Conservation (phyloP, 2,888 invertebrate genomes). For the Caradrina kadenii region DNA sequence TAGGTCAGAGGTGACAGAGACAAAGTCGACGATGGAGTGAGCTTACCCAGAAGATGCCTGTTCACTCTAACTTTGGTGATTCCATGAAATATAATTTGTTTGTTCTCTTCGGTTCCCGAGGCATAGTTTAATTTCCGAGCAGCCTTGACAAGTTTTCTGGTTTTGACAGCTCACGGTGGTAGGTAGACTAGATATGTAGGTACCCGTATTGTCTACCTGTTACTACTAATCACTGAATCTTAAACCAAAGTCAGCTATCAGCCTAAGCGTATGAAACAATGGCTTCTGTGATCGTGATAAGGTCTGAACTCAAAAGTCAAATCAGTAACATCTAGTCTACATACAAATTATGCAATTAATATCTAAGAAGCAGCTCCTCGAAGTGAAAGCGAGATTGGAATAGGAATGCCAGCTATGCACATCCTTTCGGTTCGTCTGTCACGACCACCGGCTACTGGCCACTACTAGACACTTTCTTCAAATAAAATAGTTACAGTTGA, state of each 20-base stretch:
- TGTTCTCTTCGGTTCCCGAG: too few species aligned
- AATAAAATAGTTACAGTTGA: slow-evolving; percentile 31
- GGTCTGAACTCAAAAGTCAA: slow-evolving; percentile 33
- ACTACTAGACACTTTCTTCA: slow-evolving; percentile 49
- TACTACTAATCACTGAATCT: slow-evolving; percentile 10
- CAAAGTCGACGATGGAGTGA: too few species aligned
- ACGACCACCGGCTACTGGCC: slow-evolving; percentile 54
- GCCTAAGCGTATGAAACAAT: slow-evolving; percentile 25
- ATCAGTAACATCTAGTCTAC: slow-evolving; percentile 51
- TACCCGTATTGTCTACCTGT: neutral
- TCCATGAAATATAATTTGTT: too few species aligned
- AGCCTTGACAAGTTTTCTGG: too few species aligned
- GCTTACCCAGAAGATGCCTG: too few species aligned
- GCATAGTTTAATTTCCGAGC: too few species aligned
- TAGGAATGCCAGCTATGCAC: slow-evolving; percentile 69
- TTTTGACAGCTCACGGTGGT: too few species aligned
- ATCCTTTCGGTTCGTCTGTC: slow-evolving; percentile 69
- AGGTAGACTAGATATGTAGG: too few species aligned
- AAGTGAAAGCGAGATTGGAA: slow-evolving; percentile 68
- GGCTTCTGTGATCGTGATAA: slow-evolving; percentile 30
- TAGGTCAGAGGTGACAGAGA: too few species aligned
- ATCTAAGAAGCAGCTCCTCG: slow-evolving; percentile 60
- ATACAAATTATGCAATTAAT: slow-evolving; percentile 70
- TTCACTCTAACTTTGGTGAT: too few species aligned
- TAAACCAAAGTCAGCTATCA: slow-evolving; percentile 31